Percentiles rank a stretch among this genome's conserved stretches.
phyloP scores from a whole-genome alignment of 2,113 vertebrate genomes.

The Lanius ludovicianus region DNA sequence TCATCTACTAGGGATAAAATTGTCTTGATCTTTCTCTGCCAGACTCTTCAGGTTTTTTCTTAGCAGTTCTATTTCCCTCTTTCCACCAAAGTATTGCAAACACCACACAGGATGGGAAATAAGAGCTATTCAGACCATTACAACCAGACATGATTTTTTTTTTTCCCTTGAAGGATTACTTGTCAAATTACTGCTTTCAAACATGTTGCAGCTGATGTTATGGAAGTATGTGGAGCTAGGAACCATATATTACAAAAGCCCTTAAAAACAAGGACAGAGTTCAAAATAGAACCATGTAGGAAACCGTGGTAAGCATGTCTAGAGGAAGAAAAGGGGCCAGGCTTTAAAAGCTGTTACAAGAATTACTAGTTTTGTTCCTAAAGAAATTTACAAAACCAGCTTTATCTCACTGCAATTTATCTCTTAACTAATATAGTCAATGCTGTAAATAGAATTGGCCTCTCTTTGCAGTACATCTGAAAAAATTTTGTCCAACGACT shows the following conservation, averaged over 20 bases:
- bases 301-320: not conserved
- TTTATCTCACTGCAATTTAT: not conserved
- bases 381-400: not conserved
- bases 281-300: conserved; percentile 1
- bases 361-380: not conserved
- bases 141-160: not conserved
- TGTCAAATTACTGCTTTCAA: conserved; percentile 32
- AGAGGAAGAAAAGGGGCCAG: not conserved
- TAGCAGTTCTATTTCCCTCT: not conserved
- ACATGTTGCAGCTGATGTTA: conserved; percentile 39
- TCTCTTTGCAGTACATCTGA: not conserved
- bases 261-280: conserved; percentile 2
- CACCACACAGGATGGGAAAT: conserved; percentile 3
- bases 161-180: conserved; percentile 36
- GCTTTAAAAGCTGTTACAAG: not conserved
- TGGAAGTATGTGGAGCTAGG: conserved; percentile 8
- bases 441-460: not conserved
- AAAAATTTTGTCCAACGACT: not conserved
- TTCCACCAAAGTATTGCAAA: not conserved
- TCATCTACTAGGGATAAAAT: not conserved
- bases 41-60: not conserved
- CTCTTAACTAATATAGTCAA: not conserved
- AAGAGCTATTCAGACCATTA: not conserved
- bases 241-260: not conserved
- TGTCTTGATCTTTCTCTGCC: not conserved